Percentiles rank a stretch among this genome's conserved stretches.
phyloP scores from a whole-genome alignment of 2,888 invertebrate species.

The Drosophila helvetica region DNA sequence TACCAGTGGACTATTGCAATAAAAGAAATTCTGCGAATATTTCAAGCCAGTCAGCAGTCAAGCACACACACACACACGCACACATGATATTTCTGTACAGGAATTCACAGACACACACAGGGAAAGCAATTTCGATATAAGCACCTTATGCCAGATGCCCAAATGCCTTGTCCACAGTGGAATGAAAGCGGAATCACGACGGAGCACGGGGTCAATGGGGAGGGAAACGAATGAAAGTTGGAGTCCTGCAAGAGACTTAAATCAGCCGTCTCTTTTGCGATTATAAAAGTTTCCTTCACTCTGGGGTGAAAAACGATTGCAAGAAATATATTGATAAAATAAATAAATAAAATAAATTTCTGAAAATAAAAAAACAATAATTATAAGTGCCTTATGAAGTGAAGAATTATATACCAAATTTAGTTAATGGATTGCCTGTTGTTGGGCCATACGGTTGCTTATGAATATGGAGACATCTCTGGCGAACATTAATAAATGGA shows the following conservation, averaged over 20 bases:
- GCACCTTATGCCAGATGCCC: slow-evolving; percentile 62
- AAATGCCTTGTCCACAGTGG: slow-evolving; percentile 49
- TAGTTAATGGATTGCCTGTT: not conserved
- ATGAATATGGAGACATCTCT: not conserved
- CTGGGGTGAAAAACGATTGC: not conserved
- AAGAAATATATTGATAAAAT: too few relatives aligned
- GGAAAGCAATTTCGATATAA: slow-evolving; percentile 67
- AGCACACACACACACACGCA: slow-evolving; percentile 32
- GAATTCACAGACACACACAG: slow-evolving; percentile 18
- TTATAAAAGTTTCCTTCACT: not conserved
- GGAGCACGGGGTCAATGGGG: not conserved
- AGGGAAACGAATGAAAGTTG: not conserved
- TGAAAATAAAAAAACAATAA: not conserved
- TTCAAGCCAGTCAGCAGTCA: slow-evolving; percentile 57
- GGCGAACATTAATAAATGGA: too few relatives aligned
- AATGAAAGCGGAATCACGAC: not conserved
- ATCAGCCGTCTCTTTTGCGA: not conserved
- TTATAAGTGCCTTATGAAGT: not conserved
- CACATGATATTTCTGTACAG: slow-evolving; percentile 44
- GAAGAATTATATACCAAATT: not conserved
- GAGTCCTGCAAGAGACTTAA: not conserved
- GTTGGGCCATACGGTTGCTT: not conserved
- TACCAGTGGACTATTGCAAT: slow-evolving; percentile 63
- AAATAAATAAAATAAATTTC: not conserved
- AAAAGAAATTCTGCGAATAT: slow-evolving; percentile 72